Percentiles rank a stretch among this genome's conserved stretches.
These are phyloP conservation scores for Pteronura brasiliensis DNA, from an alignment of 2,113 vertebrate species.

Conservation along the genomic window DNA sequence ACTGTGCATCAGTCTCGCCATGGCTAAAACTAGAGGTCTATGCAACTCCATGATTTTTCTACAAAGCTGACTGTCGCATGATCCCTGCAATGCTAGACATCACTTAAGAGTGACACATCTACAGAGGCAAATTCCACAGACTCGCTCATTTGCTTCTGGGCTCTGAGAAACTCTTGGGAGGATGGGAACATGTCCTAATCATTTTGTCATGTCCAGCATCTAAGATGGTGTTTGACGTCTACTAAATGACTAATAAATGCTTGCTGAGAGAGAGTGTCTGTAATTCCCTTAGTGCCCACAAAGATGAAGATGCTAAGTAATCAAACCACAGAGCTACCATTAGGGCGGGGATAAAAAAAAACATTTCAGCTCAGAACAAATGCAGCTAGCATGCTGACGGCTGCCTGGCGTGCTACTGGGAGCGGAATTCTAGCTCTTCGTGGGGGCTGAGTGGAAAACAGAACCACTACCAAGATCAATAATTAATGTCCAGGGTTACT, in stretches of 20 bases:
- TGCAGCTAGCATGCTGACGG: not conserved
- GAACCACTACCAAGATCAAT: not conserved
- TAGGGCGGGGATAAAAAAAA: not conserved
- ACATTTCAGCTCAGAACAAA: not conserved
- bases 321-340: not conserved
- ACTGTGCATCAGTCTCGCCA: too few species aligned
- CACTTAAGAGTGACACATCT: not conserved
- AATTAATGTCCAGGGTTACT: not conserved
- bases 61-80: not conserved
- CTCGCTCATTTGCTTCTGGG: not conserved
- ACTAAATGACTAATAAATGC: not conserved
- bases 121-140: not conserved
- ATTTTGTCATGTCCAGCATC: not conserved
- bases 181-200: not conserved
- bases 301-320: not conserved
- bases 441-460: not conserved
- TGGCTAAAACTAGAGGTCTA: not conserved
- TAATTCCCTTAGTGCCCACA: not conserved
- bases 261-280: not conserved
- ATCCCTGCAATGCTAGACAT: not conserved
- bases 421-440: not conserved
- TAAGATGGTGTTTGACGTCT: not conserved
- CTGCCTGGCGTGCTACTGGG: rapidly evolving
- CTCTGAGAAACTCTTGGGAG: not conserved
- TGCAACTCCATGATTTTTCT: not conserved